phyloP scores from a whole-genome alignment of 1,140 invertebrate genomes.

The Carposina sasakii region DNA sequence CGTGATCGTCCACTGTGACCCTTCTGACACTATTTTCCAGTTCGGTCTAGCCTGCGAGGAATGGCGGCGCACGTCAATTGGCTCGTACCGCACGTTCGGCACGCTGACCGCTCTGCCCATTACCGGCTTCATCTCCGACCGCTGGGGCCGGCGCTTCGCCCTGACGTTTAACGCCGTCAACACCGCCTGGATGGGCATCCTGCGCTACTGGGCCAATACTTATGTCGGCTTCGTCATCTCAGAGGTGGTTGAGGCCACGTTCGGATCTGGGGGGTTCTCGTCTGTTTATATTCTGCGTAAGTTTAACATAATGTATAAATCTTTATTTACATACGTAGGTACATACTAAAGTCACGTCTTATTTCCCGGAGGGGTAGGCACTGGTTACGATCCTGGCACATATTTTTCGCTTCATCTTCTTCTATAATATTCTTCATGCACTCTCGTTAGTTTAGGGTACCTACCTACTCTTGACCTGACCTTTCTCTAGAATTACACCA shows the following conservation, averaged over 20 bases:
- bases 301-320: too few species aligned
- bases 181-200: neutral
- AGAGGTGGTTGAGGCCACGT: neutral
- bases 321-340: too few species aligned
- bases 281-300: neutral
- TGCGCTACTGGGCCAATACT: neutral
- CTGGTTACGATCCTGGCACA: too few species aligned
- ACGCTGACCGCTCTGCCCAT: neutral
- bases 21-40: too few species aligned
- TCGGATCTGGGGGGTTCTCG: neutral
- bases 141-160: neutral
- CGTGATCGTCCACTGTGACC: too few species aligned
- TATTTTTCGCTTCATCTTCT: too few species aligned
- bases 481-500: too few species aligned
- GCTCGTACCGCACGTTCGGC: neutral
- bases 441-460: too few species aligned
- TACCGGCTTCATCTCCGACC: neutral
- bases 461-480: too few species aligned
- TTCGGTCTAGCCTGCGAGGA: neutral
- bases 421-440: too few species aligned
- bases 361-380: too few species aligned
- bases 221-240: constrained; percentile 1
- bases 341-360: too few species aligned
- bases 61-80: constrained; percentile 2
- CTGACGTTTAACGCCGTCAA: neutral